These are phyloP conservation scores for Thalassoma bifasciatum DNA, from an alignment of 2,113 vertebrate species.

Conservation along the genomic window DNA sequence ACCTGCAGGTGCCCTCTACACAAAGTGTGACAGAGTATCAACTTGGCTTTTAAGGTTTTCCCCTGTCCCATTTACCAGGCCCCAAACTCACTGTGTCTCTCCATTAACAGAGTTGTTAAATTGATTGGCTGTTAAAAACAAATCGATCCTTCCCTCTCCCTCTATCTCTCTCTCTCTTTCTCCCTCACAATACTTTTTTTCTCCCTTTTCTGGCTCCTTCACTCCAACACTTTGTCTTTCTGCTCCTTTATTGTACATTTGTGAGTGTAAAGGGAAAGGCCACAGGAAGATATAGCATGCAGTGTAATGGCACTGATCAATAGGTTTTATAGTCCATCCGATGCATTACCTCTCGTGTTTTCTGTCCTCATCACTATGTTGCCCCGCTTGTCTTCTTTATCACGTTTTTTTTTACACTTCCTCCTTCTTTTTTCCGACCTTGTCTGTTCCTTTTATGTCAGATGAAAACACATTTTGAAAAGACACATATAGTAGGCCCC, in stretches of 20 bases:
- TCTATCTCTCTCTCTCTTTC: slow-evolving; percentile 26
- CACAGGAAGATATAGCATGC: slow-evolving; percentile 56
- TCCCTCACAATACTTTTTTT: slow-evolving; percentile 53
- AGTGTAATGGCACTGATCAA: slow-evolving; percentile 86
- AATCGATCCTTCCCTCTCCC: slow-evolving; percentile 68
- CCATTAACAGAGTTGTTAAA: slow-evolving; percentile 83
- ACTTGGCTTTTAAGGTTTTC: slow-evolving; percentile 59
- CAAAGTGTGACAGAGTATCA: slow-evolving; percentile 43
- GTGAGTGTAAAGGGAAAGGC: slow-evolving; percentile 45
- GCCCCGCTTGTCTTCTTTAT: slow-evolving; percentile 79
- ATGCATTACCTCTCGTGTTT: background rate
- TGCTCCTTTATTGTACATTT: slow-evolving; percentile 46
- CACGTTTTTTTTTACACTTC: slow-evolving; percentile 71
- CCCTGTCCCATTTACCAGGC: slow-evolving; percentile 42
- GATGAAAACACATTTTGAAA: slow-evolving; percentile 62
- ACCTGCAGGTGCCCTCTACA: background rate
- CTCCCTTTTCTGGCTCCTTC: slow-evolving; percentile 37
- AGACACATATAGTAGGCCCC: slow-evolving; percentile 62
- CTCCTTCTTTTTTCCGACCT: slow-evolving; percentile 20
- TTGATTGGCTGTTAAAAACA: slow-evolving; percentile 81
- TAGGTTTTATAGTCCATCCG: slow-evolving; percentile 83
- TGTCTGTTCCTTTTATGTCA: slow-evolving; percentile 62
- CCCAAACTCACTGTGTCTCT: slow-evolving; percentile 72
- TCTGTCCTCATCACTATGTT: slow-evolving; percentile 29
- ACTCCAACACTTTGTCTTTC: slow-evolving; percentile 50